Conservation (phyloP, 2,888 invertebrate genomes). For the Pediacus dermestoides region DNA sequence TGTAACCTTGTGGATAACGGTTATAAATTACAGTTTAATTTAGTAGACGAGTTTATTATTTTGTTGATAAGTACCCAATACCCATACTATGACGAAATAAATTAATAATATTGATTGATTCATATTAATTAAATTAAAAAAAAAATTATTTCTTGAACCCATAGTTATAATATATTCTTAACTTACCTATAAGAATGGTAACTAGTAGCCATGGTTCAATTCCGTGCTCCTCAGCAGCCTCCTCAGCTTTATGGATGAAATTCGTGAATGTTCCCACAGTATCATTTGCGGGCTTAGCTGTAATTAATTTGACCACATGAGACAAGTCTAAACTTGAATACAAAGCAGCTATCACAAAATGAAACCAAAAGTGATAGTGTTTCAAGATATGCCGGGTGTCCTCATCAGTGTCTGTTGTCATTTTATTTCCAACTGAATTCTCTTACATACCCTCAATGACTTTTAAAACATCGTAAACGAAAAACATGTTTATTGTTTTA, state of each 20-base stretch:
- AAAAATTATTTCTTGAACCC: neutral
- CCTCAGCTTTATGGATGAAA: slow-evolving; percentile 19
- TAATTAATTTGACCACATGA: slow-evolving; percentile 18
- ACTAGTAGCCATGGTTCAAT: slow-evolving; percentile 83
- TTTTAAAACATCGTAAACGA: too few species aligned
- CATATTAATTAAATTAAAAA: slow-evolving; percentile 3
- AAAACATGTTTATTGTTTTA: too few species aligned
- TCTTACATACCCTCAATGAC: too few species aligned
- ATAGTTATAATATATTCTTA: too few species aligned
- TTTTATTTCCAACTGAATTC: too few species aligned
- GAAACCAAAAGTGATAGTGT: slow-evolving; percentile 30
- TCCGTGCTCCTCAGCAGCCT: slow-evolving; percentile 59
- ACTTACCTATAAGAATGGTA: slow-evolving; percentile 77
- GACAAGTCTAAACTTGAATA: slow-evolving; percentile 27
- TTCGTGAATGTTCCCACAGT: slow-evolving; percentile 14
- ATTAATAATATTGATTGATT: too few species aligned
- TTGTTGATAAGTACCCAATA: too few species aligned
- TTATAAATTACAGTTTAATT: too few species aligned
- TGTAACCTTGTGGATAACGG: too few species aligned
- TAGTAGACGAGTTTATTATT: too few species aligned
- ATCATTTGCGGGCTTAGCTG: slow-evolving; percentile 22
- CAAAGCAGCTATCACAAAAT: slow-evolving; percentile 26
- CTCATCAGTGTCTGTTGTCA: too few species aligned
- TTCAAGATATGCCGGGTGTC: slow-evolving; percentile 24
- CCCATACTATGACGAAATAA: too few species aligned